phyloP scores from a whole-genome alignment of 2,797 vertebrate genomes.

The Onychomys leucogaster region DNA sequence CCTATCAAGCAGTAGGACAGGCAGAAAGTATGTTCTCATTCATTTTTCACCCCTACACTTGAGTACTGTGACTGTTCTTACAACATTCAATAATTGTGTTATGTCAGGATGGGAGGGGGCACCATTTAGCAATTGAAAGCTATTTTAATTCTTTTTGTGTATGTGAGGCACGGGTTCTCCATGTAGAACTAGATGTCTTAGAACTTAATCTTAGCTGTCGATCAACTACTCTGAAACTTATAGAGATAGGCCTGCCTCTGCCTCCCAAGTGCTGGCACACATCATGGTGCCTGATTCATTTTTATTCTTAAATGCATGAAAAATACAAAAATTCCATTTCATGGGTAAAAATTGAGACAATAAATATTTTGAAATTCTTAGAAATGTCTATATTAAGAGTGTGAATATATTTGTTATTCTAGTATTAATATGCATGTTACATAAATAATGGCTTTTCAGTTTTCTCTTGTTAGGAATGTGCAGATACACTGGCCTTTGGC shows the following conservation, averaged over 20 bases:
- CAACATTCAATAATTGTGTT: not conserved
- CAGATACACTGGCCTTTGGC: not conserved
- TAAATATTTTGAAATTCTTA: constrained; percentile 22
- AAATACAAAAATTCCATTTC: not conserved
- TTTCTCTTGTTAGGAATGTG: not conserved
- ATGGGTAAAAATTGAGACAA: not conserved
- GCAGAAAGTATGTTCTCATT: not conserved
- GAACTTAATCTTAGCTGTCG: not conserved
- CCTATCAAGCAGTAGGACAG: not conserved
- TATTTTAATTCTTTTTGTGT: not conserved
- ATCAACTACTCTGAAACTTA: not conserved
- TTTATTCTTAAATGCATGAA: not conserved
- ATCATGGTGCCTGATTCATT: not conserved
- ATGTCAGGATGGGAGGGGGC: not conserved
- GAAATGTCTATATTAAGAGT: not conserved
- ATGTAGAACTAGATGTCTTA: not conserved
- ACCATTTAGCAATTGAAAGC: not conserved
- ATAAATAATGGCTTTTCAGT: not conserved
- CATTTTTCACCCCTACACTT: not conserved
- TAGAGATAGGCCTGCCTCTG: not conserved
- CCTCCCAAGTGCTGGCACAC: not conserved
- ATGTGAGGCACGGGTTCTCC: not conserved
- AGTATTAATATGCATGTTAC: not conserved
- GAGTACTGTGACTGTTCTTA: not conserved
- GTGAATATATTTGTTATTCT: not conserved